Evolutionary conservation across 2,797 vertebrate species (phyloP).

Genomic region (Chelidonichthys spinosus): DNA sequence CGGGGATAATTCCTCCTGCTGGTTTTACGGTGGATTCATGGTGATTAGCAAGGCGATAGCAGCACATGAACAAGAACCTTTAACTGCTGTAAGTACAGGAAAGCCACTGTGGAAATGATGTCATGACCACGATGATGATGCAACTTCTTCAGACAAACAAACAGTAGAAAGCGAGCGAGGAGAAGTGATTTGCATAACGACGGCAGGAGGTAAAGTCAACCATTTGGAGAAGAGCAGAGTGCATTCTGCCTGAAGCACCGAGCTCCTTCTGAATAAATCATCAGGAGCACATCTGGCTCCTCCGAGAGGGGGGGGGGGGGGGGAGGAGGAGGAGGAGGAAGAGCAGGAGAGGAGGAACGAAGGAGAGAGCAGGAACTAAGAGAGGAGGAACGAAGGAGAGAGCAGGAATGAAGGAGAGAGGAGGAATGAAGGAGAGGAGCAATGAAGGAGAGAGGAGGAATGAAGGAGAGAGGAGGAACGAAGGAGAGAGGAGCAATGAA

Average conservation of each 20-base stretch:
- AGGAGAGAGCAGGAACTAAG: conserved; percentile 43
- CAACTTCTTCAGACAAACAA: conserved; percentile 5
- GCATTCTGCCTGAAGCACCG: conserved; percentile 59
- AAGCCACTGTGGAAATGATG: not conserved
- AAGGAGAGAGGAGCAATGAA: not conserved
- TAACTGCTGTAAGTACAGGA: too few species aligned
- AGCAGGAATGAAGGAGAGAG: conserved; percentile 23
- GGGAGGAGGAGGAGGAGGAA: conserved; percentile 30
- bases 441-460: not conserved
- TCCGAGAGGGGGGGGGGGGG: conserved; percentile 47
- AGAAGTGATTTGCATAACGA: conserved; percentile 65
- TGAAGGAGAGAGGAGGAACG: conserved; percentile 1
- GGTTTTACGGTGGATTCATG: too few species aligned
- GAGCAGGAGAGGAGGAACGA: conserved; percentile 33
- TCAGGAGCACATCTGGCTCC: conserved; percentile 67
- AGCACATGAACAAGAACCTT: too few species aligned
- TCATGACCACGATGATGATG: conserved; percentile 24
- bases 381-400: conserved; percentile 37
- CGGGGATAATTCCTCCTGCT: too few species aligned
- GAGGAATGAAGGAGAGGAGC: too few species aligned
- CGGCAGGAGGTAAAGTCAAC: conserved; percentile 49
- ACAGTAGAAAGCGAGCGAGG: conserved; percentile 26
- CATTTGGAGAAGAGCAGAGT: conserved; percentile 59
- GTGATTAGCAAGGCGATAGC: too few species aligned
- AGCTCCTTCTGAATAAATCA: conserved; percentile 73